phyloP scores from a whole-genome alignment of 2,888 invertebrate species.

The Leptopilina drosophilae region DNA sequence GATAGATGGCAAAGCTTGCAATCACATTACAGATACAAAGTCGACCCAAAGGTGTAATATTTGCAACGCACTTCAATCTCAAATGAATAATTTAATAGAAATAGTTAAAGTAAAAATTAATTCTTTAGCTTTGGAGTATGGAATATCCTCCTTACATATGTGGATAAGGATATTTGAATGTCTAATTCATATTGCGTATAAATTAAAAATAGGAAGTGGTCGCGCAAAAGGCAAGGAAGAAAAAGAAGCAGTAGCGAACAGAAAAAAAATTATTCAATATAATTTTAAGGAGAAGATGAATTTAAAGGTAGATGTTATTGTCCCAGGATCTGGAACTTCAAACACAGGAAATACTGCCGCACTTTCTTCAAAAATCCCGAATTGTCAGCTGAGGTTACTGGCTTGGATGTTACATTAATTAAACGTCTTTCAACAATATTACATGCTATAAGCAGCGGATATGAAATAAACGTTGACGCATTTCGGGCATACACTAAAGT shows the following conservation, averaged over 20 bases:
- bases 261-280: too few species aligned
- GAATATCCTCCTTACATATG: constrained; percentile 35
- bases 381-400: constrained; percentile 32
- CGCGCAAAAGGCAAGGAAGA: constrained; percentile 21
- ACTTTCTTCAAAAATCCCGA: constrained; percentile 41
- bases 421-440: constrained; percentile 33
- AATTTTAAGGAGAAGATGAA: too few species aligned
- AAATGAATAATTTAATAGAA: constrained; percentile 45
- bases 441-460: constrained; percentile 36
- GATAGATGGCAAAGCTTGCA: constrained; percentile 39
- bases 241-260: neutral
- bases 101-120: neutral
- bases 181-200: constrained; percentile 40
- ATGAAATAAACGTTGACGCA: constrained; percentile 8
- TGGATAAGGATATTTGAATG: constrained; percentile 41
- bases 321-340: constrained; percentile 43
- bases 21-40: constrained; percentile 6
- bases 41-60: constrained; percentile 38
- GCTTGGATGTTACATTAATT: constrained; percentile 16
- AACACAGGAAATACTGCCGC: constrained; percentile 45
- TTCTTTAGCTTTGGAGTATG: constrained; percentile 19
- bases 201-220: constrained; percentile 15
- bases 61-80: constrained; percentile 31
- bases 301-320: constrained; percentile 7
- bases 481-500: constrained; percentile 17